Base-by-base conservation (phyloP, 1,140 invertebrate species). In the Ditylenchus dipsaci region DNA sequence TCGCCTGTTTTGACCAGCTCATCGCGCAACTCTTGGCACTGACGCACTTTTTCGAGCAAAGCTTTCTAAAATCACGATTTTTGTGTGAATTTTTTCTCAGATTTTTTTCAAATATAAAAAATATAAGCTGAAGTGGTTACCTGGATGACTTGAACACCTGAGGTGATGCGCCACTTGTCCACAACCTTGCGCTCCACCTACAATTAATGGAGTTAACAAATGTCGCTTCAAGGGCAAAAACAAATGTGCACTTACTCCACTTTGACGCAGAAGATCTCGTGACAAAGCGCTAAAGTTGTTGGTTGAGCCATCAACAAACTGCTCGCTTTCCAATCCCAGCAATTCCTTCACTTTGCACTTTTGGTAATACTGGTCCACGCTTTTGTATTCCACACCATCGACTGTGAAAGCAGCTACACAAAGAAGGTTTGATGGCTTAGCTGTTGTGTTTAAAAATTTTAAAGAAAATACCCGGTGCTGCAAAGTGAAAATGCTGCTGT, bases 281-380 rank as follows among this genome's bases (percentile, higher is more conserved):
- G 75, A 75, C 42, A 77, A 56, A 26, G 58, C 56, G 29, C 76
- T 75, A 53, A 69, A 67, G 42, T 78, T 43, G 30, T 61, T 49
- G n/a, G 61, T 73, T 3, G 64, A 67, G 15, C 53, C 68, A n/a
- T 77, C 71, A 19, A 68, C 67, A 63, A 74, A 70, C 27, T 73
- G 69, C 15, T 61, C 75, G 45, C 67, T 68, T 5, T 64, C 68
- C 17, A 66, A 45, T 21, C 75, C 75, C 13, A 65, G 58, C 8
- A 77, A 26, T 63, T 77, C 75, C 26, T 62, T 67, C n/a, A 77
- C 68, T 56, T 77, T 77, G 17, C 66, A 38, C 59, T 68, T 76
- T 59, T 77, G 75, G 47, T 77, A 77, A 49, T 70, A 77, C 21
- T 77, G 75, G 61, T 77, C 75, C 23, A 78, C 64, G 58, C 75